Evolutionary conservation across 2,113 vertebrate species (phyloP).

Genomic region (Ictalurus furcatus): DNA sequence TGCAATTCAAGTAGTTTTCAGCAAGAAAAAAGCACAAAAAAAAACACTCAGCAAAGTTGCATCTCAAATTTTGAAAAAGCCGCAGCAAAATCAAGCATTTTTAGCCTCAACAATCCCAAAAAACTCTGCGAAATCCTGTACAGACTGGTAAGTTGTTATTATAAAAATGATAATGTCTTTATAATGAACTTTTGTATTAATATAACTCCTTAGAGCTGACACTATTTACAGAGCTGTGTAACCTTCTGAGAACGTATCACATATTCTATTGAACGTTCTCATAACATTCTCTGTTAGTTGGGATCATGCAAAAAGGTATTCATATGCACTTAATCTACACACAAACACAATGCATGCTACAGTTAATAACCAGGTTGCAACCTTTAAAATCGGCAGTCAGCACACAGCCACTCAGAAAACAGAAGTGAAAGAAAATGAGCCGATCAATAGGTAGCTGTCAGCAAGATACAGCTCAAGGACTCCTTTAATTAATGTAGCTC

Average conservation of each 20-base stretch:
- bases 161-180: background rate
- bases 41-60: no score
- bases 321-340: background rate
- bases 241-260: background rate
- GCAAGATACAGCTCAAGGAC: background rate
- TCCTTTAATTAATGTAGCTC: constrained; percentile 20
- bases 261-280: background rate
- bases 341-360: background rate
- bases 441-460: constrained; percentile 29
- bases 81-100: no score
- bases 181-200: background rate
- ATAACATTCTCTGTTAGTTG: background rate
- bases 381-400: background rate
- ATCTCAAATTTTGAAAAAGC: no score
- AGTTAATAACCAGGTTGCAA: background rate
- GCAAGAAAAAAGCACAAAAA: no score
- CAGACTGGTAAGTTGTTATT: background rate
- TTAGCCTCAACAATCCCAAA: no score
- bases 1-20: no score
- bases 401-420: background rate
- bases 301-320: background rate
- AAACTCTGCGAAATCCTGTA: no score
- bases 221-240: background rate
- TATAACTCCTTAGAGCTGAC: background rate
- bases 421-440: background rate